Evolutionary conservation across 2,113 vertebrate genomes (phyloP), one percentile per base, ranked within the genome.

Genomic region (Tetraodon nigroviridis): DNA sequence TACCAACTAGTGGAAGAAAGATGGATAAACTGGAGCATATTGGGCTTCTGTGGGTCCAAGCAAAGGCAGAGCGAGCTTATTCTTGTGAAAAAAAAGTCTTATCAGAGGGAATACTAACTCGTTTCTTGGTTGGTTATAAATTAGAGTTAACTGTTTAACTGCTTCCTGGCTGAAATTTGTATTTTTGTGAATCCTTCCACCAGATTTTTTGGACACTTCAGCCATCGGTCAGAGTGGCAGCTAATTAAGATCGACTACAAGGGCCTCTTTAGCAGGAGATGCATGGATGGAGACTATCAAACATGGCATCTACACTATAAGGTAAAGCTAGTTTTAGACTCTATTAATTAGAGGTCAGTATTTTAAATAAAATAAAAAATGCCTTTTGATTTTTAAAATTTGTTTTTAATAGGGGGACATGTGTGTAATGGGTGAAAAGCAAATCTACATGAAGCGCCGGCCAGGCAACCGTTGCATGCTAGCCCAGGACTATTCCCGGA

Each of bases 171-270:
- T 46, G 22, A 78, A 24, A 67, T 56, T 6, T 49, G 14, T 56
- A 55, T 61, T 55, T 61, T 49, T 20, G 12, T 64, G 24, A 18
- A 41, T 55, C 18, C 12, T 5, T 58, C 17, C 41, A 57, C 1
- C 48, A 91, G 89, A 66, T 93, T 98, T 73, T 98, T 98, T 66
- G 95, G 96, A 56, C 96, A 98, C 84, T 94, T 98, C 82, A 97
- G 93, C 67, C 94, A 97, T 49, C 94, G 93, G 13, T 98, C 95
- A 0, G 95, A 98, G 64, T 98, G 95, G 96, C 96, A 98, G 78
- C 89, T 98, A 71, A 93, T 98, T 66, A 97, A 98, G 82, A 94
- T 98, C 61, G 94, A 98, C 79, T 98, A 97, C 86, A 96, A 90
- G 71, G 91, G 93, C 12, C 59, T 98, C 60, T 96, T 94, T 75